A percentile compares a stretch with the other conserved stretches of the same genome.
phyloP scores from a whole-genome alignment of 2,888 invertebrate genomes.

The Yponomeuta cagnagella region DNA sequence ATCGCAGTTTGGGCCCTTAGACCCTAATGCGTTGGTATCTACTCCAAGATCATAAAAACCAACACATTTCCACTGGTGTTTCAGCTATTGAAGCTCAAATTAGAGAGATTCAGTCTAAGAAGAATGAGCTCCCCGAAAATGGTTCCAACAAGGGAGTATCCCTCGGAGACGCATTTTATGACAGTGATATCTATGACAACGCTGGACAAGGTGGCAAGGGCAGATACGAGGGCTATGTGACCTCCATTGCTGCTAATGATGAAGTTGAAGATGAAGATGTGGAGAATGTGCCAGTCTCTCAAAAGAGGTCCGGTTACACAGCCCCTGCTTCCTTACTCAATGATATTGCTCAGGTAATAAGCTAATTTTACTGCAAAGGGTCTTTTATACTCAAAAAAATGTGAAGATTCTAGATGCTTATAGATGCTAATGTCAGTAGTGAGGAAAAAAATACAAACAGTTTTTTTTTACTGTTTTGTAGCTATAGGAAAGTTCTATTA shows the following conservation, averaged over 20 bases:
- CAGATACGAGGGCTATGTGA: slow-evolving; percentile 95
- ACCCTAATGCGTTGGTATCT: no score
- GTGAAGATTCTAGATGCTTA: no score
- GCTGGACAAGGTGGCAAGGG: slow-evolving; percentile 78
- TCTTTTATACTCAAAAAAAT: background rate
- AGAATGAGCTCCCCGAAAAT: slow-evolving; percentile 82
- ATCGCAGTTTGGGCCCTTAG: no score
- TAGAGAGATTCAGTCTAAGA: slow-evolving; percentile 90
- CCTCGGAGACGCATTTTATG: slow-evolving; percentile 91
- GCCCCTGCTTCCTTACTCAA: slow-evolving; percentile 93
- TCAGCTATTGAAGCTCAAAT: slow-evolving; percentile 97
- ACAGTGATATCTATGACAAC: slow-evolving; percentile 94
- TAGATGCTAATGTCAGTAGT: no score
- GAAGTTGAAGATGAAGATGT: slow-evolving; percentile 96
- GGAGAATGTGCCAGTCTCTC: slow-evolving; percentile 82
- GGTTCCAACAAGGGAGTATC: slow-evolving; percentile 86
- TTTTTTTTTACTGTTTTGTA: background rate
- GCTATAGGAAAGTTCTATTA: background rate
- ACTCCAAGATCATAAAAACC: no score
- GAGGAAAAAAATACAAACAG: no score
- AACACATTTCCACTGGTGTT: slow-evolving; percentile 34
- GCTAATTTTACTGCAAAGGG: background rate
- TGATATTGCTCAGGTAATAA: slow-evolving; percentile 88
- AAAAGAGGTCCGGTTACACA: slow-evolving; percentile 86
- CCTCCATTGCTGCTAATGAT: slow-evolving; percentile 97